A percentile compares a stretch with the other conserved stretches of the same genome.
phyloP scores from a whole-genome alignment of 2,113 vertebrate genomes.

The Abramis brama region DNA sequence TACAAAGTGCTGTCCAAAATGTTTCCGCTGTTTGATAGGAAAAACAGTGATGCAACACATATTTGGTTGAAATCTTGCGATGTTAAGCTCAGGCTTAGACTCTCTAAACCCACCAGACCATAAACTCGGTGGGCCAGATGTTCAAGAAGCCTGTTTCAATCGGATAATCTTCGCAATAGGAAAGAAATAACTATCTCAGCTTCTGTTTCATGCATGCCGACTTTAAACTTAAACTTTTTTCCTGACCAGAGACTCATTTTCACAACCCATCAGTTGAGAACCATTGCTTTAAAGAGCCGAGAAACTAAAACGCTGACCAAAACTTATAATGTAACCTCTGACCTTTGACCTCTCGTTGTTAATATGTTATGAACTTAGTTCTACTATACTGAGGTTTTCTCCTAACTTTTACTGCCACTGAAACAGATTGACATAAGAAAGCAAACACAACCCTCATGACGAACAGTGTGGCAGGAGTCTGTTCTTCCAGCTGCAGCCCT shows the following conservation, averaged over 20 bases:
- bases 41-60: neutral
- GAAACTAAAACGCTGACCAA: neutral
- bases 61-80: neutral
- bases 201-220: too few species aligned
- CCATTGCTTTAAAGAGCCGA: neutral
- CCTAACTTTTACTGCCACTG: constrained; percentile 46
- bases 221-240: neutral
- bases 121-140: neutral
- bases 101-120: neutral
- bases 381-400: neutral
- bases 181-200: too few species aligned
- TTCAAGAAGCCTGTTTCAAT: too few species aligned
- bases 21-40: neutral
- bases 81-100: constrained; percentile 20
- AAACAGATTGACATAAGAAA: constrained; percentile 50
- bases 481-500: constrained; percentile 36
- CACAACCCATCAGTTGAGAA: neutral
- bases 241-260: neutral
- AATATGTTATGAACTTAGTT: neutral
- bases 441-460: constrained; percentile 47
- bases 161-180: too few species aligned
- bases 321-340: neutral
- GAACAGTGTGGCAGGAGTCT: constrained; percentile 19
- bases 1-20: neutral
- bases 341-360: neutral